These are phyloP conservation scores for Cygnus olor DNA, from an alignment of 2,797 vertebrate genomes.

Conservation along the genomic window DNA sequence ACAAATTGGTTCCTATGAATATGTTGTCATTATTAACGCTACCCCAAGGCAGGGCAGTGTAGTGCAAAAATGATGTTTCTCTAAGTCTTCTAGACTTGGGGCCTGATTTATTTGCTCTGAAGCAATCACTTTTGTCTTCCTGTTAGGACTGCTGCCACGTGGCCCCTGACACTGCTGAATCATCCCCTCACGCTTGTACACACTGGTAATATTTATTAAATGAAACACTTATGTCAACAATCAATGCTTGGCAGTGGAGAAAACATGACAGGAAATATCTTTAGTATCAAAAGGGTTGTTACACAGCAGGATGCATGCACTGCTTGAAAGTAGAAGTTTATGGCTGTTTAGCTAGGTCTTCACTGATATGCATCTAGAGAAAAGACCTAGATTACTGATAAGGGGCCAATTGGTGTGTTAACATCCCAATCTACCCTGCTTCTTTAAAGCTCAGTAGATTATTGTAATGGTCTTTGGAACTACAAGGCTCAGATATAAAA, in stretches of 20 bases:
- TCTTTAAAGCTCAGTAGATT: background rate
- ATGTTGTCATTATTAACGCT: background rate
- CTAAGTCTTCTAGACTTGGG: background rate
- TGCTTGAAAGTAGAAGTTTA: slow-evolving; percentile 20
- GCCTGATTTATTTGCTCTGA: background rate
- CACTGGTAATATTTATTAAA: slow-evolving; percentile 44
- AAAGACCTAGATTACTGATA: background rate
- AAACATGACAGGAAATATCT: slow-evolving; percentile 25
- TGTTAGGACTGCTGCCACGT: slow-evolving; percentile 12
- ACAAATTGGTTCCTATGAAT: background rate
- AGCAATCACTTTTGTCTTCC: slow-evolving; percentile 20
- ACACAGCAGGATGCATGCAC: slow-evolving; percentile 16
- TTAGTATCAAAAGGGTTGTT: slow-evolving; percentile 31
- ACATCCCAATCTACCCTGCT: background rate
- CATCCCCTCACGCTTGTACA: background rate
- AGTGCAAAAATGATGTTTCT: background rate
- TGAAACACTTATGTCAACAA: slow-evolving; percentile 48
- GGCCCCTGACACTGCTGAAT: slow-evolving; percentile 40
- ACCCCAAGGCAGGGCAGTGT: background rate
- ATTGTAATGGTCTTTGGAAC: background rate
- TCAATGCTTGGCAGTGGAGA: slow-evolving; percentile 25
- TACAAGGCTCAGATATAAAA: background rate
- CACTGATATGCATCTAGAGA: background rate
- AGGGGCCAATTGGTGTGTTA: background rate
- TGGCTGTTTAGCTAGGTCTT: background rate